A percentile compares a stretch with the other conserved stretches of the same genome.
Evolutionary conservation across 2,888 invertebrate genomes (phyloP).

Genomic region (Andrena bucephala): DNA sequence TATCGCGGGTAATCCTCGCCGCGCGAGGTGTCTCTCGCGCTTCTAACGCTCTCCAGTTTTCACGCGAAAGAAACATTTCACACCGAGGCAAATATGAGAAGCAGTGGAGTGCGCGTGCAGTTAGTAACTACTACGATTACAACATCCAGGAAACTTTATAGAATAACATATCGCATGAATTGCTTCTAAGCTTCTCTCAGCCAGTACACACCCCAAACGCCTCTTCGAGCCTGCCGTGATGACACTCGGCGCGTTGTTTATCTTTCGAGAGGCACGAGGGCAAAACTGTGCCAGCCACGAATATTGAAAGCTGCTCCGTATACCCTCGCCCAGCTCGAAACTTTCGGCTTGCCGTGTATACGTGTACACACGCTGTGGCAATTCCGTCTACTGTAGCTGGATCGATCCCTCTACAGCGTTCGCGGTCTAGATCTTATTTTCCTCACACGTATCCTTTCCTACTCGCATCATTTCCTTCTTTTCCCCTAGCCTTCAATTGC

Average conservation of each 20-base stretch:
- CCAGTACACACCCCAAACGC: background rate
- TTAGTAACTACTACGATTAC: conserved; percentile 21
- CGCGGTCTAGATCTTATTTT: background rate
- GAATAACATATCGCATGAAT: conserved; percentile 32
- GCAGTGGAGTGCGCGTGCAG: background rate
- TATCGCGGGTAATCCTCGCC: background rate
- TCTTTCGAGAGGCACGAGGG: conserved; percentile 28
- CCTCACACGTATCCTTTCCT: background rate
- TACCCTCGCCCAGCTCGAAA: background rate
- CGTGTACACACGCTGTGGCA: background rate
- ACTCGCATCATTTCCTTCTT: background rate
- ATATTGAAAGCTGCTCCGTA: conserved; percentile 21
- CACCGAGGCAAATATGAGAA: background rate
- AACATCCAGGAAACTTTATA: conserved; percentile 30
- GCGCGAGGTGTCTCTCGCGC: background rate
- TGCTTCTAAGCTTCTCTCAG: conserved; percentile 25
- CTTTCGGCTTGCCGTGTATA: conserved; percentile 11
- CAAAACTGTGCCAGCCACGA: conserved; percentile 49
- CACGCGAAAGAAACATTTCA: background rate
- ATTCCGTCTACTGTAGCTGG: conserved; percentile 3
- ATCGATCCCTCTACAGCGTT: background rate
- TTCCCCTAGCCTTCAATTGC: background rate
- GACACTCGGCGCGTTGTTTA: conserved; percentile 48
- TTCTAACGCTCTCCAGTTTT: background rate
- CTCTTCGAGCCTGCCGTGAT: conserved; percentile 27